Conservation (phyloP, 2,113 vertebrate genomes). For the Opisthocomus hoazin region DNA sequence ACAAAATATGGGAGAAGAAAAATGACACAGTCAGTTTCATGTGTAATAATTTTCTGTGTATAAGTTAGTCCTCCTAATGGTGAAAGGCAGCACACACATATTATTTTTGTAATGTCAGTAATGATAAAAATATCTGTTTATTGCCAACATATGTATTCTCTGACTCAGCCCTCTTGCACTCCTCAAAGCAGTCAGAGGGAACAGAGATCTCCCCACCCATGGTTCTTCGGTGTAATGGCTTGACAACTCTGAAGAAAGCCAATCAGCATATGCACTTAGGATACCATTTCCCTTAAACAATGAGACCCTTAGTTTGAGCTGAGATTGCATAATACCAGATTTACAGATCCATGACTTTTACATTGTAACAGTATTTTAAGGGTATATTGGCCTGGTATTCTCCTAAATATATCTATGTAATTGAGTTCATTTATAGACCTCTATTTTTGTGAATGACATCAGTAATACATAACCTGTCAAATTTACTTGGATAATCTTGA, state of each 20-base stretch:
- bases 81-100: neutral
- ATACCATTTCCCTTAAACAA: neutral
- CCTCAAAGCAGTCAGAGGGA: neutral
- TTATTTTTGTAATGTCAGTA: neutral
- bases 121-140: neutral
- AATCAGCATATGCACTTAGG: neutral
- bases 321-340: neutral
- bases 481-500: neutral
- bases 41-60: neutral
- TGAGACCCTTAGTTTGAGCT: neutral
- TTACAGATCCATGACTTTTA: neutral
- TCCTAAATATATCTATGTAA: neutral
- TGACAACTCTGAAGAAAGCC: neutral
- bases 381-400: neutral
- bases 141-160: neutral
- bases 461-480: neutral
- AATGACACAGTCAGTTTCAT: neutral
- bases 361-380: neutral
- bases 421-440: neutral
- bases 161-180: neutral
- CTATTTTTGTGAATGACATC: neutral
- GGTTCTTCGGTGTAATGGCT: neutral
- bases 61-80: neutral
- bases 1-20: neutral
- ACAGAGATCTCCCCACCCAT: neutral